Percentiles rank a stretch among this genome's conserved stretches.
Conservation (phyloP, 2,888 invertebrate species). For the Melieria omissa region DNA sequence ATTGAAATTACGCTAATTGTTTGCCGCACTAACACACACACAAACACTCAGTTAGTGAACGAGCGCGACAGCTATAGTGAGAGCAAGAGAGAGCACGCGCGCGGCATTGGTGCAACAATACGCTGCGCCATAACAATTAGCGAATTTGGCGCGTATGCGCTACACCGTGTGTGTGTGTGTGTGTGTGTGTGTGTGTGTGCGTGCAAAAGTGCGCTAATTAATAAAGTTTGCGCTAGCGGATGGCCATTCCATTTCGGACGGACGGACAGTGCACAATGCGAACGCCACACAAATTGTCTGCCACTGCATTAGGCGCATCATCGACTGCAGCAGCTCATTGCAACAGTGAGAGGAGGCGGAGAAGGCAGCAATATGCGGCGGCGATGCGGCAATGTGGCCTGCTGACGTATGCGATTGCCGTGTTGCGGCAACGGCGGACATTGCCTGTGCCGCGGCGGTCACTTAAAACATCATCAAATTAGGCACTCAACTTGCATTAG, state of each 20-base stretch:
- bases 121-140: slow-evolving; percentile 18
- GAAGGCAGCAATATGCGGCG: neutral
- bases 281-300: neutral
- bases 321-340: neutral
- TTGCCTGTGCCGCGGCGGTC: slow-evolving; percentile 11
- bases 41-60: neutral
- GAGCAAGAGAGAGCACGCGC: neutral
- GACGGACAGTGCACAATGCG: neutral
- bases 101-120: slow-evolving; percentile 5
- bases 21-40: slow-evolving; percentile 43
- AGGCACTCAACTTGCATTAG: slow-evolving; percentile 31
- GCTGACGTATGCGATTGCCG: neutral
- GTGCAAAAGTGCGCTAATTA: slow-evolving; percentile 33
- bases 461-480: slow-evolving; percentile 25
- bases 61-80: neutral
- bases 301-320: neutral
- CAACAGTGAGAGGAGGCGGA: no score
- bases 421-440: neutral
- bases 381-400: neutral
- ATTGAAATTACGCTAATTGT: slow-evolving; percentile 66
- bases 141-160: slow-evolving; percentile 17
- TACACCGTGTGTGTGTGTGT: slow-evolving; percentile 12
- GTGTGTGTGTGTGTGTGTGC: slow-evolving; percentile 8
- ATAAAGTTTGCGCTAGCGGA: slow-evolving; percentile 24
- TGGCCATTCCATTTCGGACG: neutral